phyloP scores from a whole-genome alignment of 1,140 invertebrate genomes.

The Oryctes rhinoceros region DNA sequence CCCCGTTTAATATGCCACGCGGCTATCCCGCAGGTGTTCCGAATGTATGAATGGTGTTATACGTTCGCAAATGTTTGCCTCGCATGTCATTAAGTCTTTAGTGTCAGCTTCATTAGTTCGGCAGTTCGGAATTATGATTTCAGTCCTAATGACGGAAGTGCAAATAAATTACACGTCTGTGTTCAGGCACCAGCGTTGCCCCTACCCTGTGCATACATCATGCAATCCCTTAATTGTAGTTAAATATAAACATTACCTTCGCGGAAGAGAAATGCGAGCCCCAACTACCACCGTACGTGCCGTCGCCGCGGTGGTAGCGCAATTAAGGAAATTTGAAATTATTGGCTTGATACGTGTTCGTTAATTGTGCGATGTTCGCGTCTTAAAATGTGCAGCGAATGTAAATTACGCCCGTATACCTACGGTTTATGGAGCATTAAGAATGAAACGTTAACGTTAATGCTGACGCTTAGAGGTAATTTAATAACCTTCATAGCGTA shows the following conservation, averaged over 20 bases:
- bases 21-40: neutral
- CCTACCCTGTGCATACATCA: neutral
- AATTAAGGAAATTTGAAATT: conserved; percentile 23
- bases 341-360: neutral
- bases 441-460: too few relatives aligned
- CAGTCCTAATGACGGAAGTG: conserved; percentile 12
- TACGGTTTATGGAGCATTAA: too few relatives aligned
- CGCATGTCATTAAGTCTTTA: conserved; percentile 14
- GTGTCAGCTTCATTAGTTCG: neutral
- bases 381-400: too few relatives aligned
- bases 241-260: conserved; percentile 2
- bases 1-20: neutral
- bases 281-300: neutral
- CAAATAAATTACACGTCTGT: conserved; percentile 1
- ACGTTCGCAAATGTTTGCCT: neutral
- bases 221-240: conserved; percentile 18
- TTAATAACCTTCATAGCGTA: too few relatives aligned
- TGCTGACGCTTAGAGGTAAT: too few relatives aligned
- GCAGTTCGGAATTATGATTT: conserved; percentile 7
- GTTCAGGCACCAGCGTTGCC: neutral
- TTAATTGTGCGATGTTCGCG: neutral
- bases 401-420: too few relatives aligned
- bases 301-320: neutral
- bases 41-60: neutral
- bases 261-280: neutral